Percentiles rank a stretch among this genome's conserved stretches.
These are phyloP conservation scores for Pseudorhiza aurosa DNA, from an alignment of 30 jellyfish, hydroid and myxozoan genomes.

Conservation along the genomic window DNA sequence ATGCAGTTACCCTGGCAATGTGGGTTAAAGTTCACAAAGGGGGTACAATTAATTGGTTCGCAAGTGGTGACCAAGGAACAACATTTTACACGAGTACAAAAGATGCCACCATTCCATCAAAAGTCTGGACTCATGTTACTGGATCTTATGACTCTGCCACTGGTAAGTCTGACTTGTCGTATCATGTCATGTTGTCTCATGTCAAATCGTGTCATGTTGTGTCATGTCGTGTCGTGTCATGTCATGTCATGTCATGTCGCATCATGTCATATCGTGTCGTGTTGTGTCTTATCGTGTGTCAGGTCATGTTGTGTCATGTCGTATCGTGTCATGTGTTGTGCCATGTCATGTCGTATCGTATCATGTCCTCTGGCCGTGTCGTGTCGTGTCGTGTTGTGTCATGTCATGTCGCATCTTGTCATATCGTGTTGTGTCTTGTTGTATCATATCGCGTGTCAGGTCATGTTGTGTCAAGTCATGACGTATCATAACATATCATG, in stretches of 20 bases:
- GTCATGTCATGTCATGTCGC: not conserved
- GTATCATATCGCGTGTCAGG: not conserved
- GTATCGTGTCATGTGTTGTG: not conserved
- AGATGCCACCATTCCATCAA: constrained; percentile 89
- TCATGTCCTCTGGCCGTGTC: not conserved
- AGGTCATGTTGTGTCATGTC: not conserved
- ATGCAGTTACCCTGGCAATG: constrained; percentile 92
- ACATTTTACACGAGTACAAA: constrained; percentile 76
- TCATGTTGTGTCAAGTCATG: not conserved
- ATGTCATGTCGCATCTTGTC: not conserved
- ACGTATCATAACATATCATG: not conserved
- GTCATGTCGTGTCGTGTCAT: not conserved
- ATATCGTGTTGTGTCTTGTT: not conserved
- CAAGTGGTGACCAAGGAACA: constrained; percentile 80
- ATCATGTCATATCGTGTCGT: not conserved
- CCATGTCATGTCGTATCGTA: not conserved
- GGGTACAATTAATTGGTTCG: constrained; percentile 92
- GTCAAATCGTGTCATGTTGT: not conserved
- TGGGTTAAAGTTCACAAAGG: constrained; percentile 90
- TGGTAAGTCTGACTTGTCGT: constrained; percentile 31
- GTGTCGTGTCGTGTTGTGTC: not conserved
- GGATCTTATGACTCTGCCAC: constrained; percentile 93
- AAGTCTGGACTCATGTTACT: constrained; percentile 95
- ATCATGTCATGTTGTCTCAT: not conserved
- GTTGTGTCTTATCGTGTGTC: not conserved